A percentile compares a stretch with the other conserved stretches of the same genome.
Evolutionary conservation across 35 echinoderm and acorn worm species (phyloP).

Genomic region (Heliocidaris erythrogramma): DNA sequence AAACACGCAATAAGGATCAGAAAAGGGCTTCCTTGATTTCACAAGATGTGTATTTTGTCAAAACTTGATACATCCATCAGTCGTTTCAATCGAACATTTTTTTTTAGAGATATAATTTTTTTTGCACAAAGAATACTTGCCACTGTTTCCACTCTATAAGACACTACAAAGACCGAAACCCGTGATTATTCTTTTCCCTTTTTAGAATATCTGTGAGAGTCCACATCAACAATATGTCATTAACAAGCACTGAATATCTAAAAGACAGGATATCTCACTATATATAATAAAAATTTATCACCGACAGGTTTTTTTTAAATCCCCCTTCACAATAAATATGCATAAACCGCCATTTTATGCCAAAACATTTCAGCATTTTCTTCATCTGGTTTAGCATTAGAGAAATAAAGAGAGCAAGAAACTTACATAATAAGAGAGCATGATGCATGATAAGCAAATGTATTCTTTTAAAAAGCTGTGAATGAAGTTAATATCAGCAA

Average conservation of each 20-base stretch:
- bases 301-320: background rate
- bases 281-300: background rate
- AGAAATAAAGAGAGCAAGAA: background rate
- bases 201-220: background rate
- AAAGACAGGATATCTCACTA: background rate
- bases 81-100: background rate
- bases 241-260: background rate
- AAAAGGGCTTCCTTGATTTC: background rate
- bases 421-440: background rate
- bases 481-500: background rate
- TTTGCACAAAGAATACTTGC: constrained; percentile 17
- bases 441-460: too few relatives aligned
- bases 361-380: background rate
- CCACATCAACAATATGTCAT: background rate
- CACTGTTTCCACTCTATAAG: constrained; percentile 10
- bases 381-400: background rate
- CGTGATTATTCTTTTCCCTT: background rate
- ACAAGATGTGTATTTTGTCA: constrained; percentile 12
- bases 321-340: background rate
- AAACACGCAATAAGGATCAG: background rate
- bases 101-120: background rate
- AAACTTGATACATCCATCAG: background rate
- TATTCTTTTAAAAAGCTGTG: background rate
- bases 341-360: constrained; percentile 9
- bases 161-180: constrained; percentile 1